Evolutionary conservation across 2,113 vertebrate species (phyloP).

Genomic region (Odobenus rosmarus): DNA sequence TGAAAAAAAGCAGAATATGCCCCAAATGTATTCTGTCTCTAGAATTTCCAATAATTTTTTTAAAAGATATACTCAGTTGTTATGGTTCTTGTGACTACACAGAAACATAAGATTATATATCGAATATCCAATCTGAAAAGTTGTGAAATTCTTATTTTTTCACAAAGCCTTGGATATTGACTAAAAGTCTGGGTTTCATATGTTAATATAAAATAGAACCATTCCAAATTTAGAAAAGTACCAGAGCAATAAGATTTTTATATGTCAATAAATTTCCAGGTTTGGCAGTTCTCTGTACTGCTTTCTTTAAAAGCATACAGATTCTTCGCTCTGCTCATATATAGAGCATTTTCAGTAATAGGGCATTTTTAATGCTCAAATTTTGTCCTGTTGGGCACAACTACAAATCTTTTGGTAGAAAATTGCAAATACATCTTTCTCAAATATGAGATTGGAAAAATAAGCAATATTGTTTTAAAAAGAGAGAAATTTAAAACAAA

Average conservation of each 20-base stretch:
- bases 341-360: conserved; percentile 11
- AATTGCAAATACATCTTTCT: conserved; percentile 43
- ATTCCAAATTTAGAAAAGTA: conserved; percentile 46
- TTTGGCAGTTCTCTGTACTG: background rate
- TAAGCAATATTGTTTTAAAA: conserved; percentile 31
- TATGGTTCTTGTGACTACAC: background rate
- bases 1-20: background rate
- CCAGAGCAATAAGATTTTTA: background rate
- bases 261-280: background rate
- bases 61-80: background rate
- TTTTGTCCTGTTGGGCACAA: conserved; percentile 3
- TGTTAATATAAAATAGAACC: conserved; percentile 44
- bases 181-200: background rate
- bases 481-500: conserved; percentile 51
- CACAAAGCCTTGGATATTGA: background rate
- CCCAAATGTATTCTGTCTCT: conserved; percentile 24
- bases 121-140: conserved; percentile 31
- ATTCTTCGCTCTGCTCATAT: background rate
- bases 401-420: background rate
- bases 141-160: conserved; percentile 39
- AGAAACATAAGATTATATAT: conserved; percentile 50
- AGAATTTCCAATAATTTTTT: conserved; percentile 33
- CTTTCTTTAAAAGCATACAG: conserved; percentile 32
- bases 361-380: background rate
- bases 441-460: background rate